phyloP scores from a whole-genome alignment of 92 coral and sea anemone genomes.

The Siderastrea siderea region DNA sequence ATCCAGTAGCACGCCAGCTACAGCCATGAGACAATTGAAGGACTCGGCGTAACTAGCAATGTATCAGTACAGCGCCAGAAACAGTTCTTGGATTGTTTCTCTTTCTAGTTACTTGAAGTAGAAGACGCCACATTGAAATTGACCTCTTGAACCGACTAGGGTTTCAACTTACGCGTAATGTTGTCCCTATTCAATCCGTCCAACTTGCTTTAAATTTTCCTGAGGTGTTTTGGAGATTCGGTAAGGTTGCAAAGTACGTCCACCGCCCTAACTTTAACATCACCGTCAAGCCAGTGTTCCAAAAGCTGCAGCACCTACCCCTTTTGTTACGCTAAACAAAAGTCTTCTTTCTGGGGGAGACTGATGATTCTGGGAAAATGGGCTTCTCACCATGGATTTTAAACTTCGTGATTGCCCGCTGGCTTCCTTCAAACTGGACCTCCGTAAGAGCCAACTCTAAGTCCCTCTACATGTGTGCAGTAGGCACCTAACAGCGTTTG shows the following conservation, averaged over 20 bases:
- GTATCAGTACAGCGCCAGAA: too few relatives aligned
- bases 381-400: background rate
- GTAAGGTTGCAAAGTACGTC: background rate
- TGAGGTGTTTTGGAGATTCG: background rate
- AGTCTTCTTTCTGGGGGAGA: background rate
- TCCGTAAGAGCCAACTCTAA: background rate
- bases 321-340: background rate
- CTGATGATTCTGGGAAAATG: background rate
- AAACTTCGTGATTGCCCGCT: background rate
- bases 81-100: too few relatives aligned
- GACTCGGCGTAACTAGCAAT: background rate
- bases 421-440: background rate
- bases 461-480: background rate
- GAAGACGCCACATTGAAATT: too few relatives aligned
- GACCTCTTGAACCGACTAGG: too few relatives aligned
- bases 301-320: background rate
- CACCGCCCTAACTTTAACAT: background rate
- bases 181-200: background rate
- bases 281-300: background rate
- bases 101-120: too few relatives aligned
- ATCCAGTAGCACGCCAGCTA: background rate
- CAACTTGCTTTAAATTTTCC: background rate
- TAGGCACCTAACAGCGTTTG: background rate
- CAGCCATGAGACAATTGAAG: slow-evolving; percentile 1
- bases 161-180: too few relatives aligned